These are phyloP conservation scores for Pegoplata infirma DNA, from an alignment of 2,888 invertebrate genomes.

Conservation along the genomic window DNA sequence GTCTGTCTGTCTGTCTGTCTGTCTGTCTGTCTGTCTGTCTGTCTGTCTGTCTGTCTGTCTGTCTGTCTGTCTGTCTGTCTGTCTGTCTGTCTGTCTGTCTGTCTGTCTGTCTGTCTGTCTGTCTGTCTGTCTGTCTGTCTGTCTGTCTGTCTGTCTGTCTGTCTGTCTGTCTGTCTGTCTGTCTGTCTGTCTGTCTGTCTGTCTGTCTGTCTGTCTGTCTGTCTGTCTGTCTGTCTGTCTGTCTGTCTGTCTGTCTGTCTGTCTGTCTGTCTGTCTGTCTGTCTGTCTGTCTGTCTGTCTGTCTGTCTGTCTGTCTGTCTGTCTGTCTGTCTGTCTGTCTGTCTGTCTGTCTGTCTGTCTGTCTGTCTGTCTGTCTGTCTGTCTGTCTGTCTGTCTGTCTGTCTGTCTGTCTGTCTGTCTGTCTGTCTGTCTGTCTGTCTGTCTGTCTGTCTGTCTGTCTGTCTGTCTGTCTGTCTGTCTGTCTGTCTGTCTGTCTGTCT, in stretches of 20 bases:
- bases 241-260: conserved; percentile 17
- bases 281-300: conserved; percentile 17
- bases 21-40: conserved; percentile 15
- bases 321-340: conserved; percentile 17
- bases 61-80: conserved; percentile 15
- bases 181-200: conserved; percentile 15
- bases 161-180: conserved; percentile 17
- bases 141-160: conserved; percentile 15
- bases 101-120: conserved; percentile 15
- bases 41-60: conserved; percentile 17
- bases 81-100: conserved; percentile 17
- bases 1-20: conserved; percentile 17
- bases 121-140: conserved; percentile 17
- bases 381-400: conserved; percentile 15
- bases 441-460: conserved; percentile 17
- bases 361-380: conserved; percentile 17
- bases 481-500: conserved; percentile 17
- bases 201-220: conserved; percentile 17
- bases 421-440: conserved; percentile 15
- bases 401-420: conserved; percentile 17
- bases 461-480: conserved; percentile 15
- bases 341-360: conserved; percentile 15
- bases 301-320: conserved; percentile 15
- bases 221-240: conserved; percentile 15
- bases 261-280: conserved; percentile 15